Percentiles rank a stretch among this genome's conserved stretches.
Conservation (phyloP, 2,888 invertebrate genomes). For the Archips crataeganus region DNA sequence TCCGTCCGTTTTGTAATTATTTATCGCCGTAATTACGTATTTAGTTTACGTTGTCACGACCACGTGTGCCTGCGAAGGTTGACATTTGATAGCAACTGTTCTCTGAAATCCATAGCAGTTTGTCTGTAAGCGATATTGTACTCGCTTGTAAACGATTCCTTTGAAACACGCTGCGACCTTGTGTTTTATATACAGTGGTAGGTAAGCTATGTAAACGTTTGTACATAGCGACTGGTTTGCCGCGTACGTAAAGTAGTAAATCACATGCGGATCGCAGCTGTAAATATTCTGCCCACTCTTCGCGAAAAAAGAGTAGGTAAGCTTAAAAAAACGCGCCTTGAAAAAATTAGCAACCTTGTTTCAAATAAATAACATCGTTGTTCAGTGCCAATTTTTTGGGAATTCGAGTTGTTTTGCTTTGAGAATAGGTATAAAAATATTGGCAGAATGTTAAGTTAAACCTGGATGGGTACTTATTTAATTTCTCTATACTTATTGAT, state of each 20-base stretch:
- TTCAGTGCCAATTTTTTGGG: constrained; percentile 59
- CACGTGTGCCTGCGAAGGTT: constrained; percentile 38
- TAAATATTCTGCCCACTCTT: constrained; percentile 72
- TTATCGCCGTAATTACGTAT: constrained; percentile 22
- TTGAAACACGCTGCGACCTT: constrained; percentile 67
- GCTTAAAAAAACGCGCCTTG: constrained; percentile 59
- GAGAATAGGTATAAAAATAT: neutral
- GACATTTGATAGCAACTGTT: constrained; percentile 42
- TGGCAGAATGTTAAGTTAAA: neutral
- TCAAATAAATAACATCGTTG: constrained; percentile 55
- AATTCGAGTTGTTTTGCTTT: constrained; percentile 23
- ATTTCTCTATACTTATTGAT: too few relatives aligned
- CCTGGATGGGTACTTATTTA: too few relatives aligned
- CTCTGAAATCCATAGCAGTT: constrained; percentile 40
- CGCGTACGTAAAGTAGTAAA: constrained; percentile 55
- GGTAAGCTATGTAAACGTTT: constrained; percentile 23
- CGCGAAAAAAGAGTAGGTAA: constrained; percentile 57
- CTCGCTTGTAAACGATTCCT: constrained; percentile 46
- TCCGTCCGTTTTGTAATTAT: constrained; percentile 10
- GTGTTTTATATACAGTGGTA: constrained; percentile 53
- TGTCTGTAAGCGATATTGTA: constrained; percentile 42
- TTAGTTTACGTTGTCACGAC: constrained; percentile 28
- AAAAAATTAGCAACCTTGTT: constrained; percentile 64
- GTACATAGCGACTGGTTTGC: constrained; percentile 35
- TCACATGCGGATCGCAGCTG: constrained; percentile 65